phyloP scores from a whole-genome alignment of 2,888 invertebrate species.

The Pseudeuparius sepicola region DNA sequence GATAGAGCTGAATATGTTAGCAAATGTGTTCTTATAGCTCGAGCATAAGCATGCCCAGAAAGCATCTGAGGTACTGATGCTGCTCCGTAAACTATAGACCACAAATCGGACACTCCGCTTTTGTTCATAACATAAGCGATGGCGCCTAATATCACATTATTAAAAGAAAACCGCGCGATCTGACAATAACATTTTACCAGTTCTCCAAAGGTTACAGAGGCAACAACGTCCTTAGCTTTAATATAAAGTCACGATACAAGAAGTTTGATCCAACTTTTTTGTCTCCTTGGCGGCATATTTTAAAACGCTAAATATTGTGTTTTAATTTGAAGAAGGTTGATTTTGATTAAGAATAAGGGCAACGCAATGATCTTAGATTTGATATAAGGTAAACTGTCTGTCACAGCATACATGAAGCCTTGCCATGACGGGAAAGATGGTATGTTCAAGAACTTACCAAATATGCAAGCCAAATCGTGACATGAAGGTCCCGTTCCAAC shows the following conservation, averaged over 20 bases:
- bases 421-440: constrained; percentile 14
- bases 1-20: constrained; percentile 1
- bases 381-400: constrained; percentile 8
- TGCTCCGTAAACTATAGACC: background rate
- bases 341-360: constrained; percentile 14
- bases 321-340: constrained; percentile 10
- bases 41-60: background rate
- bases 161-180: constrained; percentile 6
- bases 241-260: constrained; percentile 11
- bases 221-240: constrained; percentile 11
- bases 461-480: constrained; percentile 8
- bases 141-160: constrained; percentile 4
- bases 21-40: background rate
- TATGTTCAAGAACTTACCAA: constrained; percentile 8
- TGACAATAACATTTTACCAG: constrained; percentile 8
- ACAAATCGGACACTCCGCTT: constrained; percentile 4
- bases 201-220: background rate
- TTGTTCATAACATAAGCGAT: constrained; percentile 4
- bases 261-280: constrained; percentile 7
- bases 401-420: constrained; percentile 14
- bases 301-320: constrained; percentile 10
- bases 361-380: constrained; percentile 12
- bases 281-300: constrained; percentile 8
- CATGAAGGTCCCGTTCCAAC: constrained; percentile 7
- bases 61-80: constrained; percentile 4